Percentiles rank a stretch among this genome's conserved stretches.
Evolutionary conservation across 2,888 invertebrate species (phyloP).

Genomic region (Itoplectis maculator): DNA sequence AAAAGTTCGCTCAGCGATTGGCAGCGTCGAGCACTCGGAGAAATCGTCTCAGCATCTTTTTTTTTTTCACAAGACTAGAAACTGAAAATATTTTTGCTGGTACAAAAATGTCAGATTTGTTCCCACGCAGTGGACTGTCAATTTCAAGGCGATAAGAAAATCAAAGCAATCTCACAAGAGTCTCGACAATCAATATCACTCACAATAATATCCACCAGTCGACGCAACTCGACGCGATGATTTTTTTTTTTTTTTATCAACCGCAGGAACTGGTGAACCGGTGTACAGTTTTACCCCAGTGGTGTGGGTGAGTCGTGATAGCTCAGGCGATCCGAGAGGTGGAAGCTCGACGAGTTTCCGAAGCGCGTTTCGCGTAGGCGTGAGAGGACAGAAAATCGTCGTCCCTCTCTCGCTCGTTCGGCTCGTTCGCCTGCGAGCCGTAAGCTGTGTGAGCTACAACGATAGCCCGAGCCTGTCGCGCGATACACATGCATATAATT

Average conservation of each 20-base stretch:
- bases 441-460: conserved; percentile 31
- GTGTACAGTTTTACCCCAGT: background rate
- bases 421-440: background rate
- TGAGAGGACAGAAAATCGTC: conserved; percentile 41
- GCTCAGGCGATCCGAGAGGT: background rate
- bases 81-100: no score
- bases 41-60: no score
- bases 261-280: background rate
- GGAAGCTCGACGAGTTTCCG: conserved; percentile 45
- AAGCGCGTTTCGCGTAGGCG: conserved; percentile 54
- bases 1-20: background rate
- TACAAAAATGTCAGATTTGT: no score
- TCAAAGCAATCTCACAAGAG: no score
- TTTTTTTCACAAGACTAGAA: no score
- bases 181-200: no score
- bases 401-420: conserved; percentile 17
- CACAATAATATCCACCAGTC: background rate
- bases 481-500: conserved; percentile 39
- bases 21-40: background rate
- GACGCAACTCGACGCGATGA: background rate
- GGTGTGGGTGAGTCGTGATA: background rate
- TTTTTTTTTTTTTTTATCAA: background rate
- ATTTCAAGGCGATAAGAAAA: no score
- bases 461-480: conserved; percentile 30
- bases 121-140: no score